Percentiles rank a stretch among this genome's conserved stretches.
Evolutionary conservation across 1,140 invertebrate genomes (phyloP).

Genomic region (Lysiphlebus fabarum): DNA sequence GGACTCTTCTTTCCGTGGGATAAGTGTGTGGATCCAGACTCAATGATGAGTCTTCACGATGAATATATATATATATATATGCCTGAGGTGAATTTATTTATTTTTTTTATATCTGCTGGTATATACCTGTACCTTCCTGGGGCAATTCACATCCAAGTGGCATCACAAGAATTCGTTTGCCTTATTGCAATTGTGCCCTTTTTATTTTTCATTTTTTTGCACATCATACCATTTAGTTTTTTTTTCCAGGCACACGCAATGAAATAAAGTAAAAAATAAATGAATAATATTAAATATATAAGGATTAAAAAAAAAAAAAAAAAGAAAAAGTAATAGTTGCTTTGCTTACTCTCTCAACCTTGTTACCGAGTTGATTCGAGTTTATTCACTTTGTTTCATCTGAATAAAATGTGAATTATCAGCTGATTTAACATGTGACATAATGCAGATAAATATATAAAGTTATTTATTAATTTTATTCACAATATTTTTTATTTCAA

Average conservation of each 20-base stretch:
- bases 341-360: slow-evolving; percentile 6
- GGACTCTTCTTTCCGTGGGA: background rate
- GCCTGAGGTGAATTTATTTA: background rate
- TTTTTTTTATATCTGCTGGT: background rate
- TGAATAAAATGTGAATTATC: slow-evolving; percentile 4
- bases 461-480: too few species aligned
- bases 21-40: slow-evolving; percentile 11
- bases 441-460: background rate
- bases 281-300: too few species aligned
- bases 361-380: slow-evolving; percentile 10
- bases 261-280: slow-evolving; percentile 1
- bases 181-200: background rate
- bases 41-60: slow-evolving; percentile 13
- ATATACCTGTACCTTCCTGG: slow-evolving; percentile 7
- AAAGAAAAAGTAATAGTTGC: slow-evolving; percentile 6
- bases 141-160: background rate
- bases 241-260: slow-evolving; percentile 9
- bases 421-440: slow-evolving; percentile 12
- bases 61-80: slow-evolving; percentile 1
- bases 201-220: background rate
- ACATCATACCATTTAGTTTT: background rate
- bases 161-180: background rate
- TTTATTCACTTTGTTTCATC: background rate
- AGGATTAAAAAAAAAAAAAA: background rate
- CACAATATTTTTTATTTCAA: too few species aligned